These are phyloP conservation scores for Scomberomorus guttatus DNA, from an alignment of 2,797 vertebrate species.

Conservation along the genomic window DNA sequence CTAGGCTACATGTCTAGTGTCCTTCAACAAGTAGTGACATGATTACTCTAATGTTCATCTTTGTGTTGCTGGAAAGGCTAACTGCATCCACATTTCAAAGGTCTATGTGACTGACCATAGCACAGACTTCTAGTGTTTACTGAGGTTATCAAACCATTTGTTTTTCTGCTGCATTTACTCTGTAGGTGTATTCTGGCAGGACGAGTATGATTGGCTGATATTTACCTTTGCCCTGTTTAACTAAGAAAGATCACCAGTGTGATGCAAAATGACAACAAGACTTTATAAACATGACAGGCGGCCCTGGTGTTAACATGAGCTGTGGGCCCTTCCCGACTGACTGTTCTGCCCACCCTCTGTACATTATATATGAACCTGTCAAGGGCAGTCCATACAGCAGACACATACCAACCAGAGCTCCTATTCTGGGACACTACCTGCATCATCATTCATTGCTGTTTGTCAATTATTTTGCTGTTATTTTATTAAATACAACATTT, in stretches of 20 bases:
- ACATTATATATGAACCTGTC: not conserved
- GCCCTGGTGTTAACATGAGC: not conserved
- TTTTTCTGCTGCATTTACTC: constrained; percentile 16
- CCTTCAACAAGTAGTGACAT: not conserved
- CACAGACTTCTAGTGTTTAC: constrained; percentile 14
- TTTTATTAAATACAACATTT: not conserved
- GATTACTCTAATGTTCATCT: not conserved
- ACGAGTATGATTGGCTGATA: constrained; percentile 26
- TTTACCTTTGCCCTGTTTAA: constrained; percentile 16
- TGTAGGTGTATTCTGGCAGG: constrained; percentile 10
- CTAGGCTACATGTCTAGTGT: not conserved
- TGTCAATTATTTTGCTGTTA: not conserved
- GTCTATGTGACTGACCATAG: not conserved
- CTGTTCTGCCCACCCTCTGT: not conserved
- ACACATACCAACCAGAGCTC: not conserved
- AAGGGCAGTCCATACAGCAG: not conserved
- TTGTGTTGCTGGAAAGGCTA: constrained; percentile 6
- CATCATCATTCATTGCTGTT: not conserved
- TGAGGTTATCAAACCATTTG: constrained; percentile 4
- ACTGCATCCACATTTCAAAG: not conserved
- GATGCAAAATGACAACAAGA: constrained; percentile 23
- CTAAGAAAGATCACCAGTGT: constrained; percentile 7
- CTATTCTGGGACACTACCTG: not conserved
- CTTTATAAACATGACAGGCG: constrained; percentile 16
- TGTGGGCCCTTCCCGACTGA: not conserved